Conservation (phyloP, 2,797 vertebrate genomes). For the Sandelia bainsii region DNA sequence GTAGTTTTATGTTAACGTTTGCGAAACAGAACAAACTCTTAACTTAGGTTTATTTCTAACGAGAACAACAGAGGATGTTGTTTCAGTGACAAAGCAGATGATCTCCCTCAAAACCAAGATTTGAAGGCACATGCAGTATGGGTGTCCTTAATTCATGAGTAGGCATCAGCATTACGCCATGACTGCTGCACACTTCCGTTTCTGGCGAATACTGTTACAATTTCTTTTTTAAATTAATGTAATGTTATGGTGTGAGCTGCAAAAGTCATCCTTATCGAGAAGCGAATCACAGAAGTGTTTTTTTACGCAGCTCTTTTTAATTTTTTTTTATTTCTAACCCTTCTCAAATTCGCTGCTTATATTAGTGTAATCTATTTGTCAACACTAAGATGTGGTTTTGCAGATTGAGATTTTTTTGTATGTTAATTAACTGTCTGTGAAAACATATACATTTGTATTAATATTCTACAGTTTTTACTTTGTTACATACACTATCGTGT, state of each 20-base stretch:
- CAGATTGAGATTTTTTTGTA: conserved; percentile 55
- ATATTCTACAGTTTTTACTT: conserved; percentile 86
- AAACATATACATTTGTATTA: conserved; percentile 77
- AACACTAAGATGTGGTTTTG: conserved; percentile 68
- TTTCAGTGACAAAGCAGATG: conserved; percentile 68
- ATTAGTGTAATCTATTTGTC: conserved; percentile 57
- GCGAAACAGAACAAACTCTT: conserved; percentile 66
- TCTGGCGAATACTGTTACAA: conserved; percentile 60
- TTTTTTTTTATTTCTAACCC: conserved; percentile 49
- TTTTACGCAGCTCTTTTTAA: conserved; percentile 36
- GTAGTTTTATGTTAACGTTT: conserved; percentile 72
- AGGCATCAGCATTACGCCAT: conserved; percentile 70
- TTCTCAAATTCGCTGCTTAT: conserved; percentile 42
- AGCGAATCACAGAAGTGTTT: conserved; percentile 6
- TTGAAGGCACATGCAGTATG: conserved; percentile 63
- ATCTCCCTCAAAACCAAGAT: conserved; percentile 52
- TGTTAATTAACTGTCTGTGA: conserved; percentile 59
- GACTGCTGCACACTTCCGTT: conserved; percentile 74
- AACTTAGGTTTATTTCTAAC: conserved; percentile 50
- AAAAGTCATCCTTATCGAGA: conserved; percentile 17
- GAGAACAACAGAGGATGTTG: conserved; percentile 71
- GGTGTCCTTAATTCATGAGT: conserved; percentile 61
- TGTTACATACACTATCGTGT: conserved; percentile 73
- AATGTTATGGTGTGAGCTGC: conserved; percentile 26
- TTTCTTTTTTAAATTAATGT: conserved; percentile 19